A percentile compares a stretch with the other conserved stretches of the same genome.
These are phyloP conservation scores for Diuraphis noxia DNA, from an alignment of 1,140 invertebrate species.

Conservation along the genomic window DNA sequence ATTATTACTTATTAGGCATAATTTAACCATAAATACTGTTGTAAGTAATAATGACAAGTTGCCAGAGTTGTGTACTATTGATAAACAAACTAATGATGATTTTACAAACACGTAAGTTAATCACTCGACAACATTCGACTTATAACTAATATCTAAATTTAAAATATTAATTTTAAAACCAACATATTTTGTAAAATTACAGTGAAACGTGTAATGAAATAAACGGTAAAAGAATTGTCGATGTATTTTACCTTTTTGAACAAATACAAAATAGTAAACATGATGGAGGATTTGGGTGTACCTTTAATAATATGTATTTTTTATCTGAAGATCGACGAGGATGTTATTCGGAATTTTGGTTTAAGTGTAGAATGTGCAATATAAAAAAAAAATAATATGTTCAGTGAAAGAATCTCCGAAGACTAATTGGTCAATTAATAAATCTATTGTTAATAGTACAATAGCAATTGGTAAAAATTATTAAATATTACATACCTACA, in stretches of 20 bases:
- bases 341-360: constrained; percentile 16
- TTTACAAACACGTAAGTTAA: neutral
- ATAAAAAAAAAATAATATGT: neutral
- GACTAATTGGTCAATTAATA: neutral
- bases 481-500: neutral
- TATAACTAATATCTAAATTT: neutral
- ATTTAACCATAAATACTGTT: too few species aligned
- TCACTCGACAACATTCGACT: neutral
- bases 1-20: too few species aligned
- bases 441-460: neutral
- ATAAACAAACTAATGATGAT: neutral
- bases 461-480: neutral
- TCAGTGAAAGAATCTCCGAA: neutral
- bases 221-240: neutral
- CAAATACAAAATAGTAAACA: neutral
- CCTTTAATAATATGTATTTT: neutral
- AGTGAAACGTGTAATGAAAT: neutral
- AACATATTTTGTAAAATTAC: neutral
- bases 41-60: too few species aligned
- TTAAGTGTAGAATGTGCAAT: neutral
- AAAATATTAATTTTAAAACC: neutral
- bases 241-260: neutral
- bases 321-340: neutral
- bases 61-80: neutral
- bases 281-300: neutral